Base-by-base conservation (phyloP, 2,888 invertebrate genomes). In the Lepeophtheirus nordmannii region DNA sequence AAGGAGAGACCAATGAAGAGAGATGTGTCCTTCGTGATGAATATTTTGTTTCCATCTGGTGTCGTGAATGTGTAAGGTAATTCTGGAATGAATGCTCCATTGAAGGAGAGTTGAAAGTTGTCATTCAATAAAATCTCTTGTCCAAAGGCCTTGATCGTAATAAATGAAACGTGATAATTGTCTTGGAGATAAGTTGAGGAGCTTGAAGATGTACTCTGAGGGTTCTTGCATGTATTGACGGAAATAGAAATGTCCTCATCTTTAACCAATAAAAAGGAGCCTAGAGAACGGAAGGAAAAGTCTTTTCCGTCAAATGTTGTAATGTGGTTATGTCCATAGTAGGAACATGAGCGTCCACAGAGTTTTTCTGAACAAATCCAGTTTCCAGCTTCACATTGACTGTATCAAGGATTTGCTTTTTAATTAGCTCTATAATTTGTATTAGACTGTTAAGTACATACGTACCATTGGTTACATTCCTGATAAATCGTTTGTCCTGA, bases 281-380 rank as follows among this genome's bases (percentile, higher is more conserved):
- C 11, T 10, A 8, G 46, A 1, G 61, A 20, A 22, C 68, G 90
- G 75, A 92, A 92, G 76, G 90, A 85, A 74, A 82, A 93, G 1
- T 83, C 82, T 69, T 82, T 82, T 0, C 91, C 91, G 75, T 93
- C 92, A 74, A 93, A 93, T 0, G 92, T 92, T 60, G 82, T 81
- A 76, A 89, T 92, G 78, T 92, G 92, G 0, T 91, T 89, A 79
- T 91, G 90, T 0, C 91, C 91, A 57, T 89, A 80, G 0, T 87
- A 86, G 0, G 86, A 82, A 74, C 92, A 93, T n/a, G 89, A 83
- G 0, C 86, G 85, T 7, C 86, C 85, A 75, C 92, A 92, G 62
- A 74, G 77, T 2, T 82, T 80, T 68, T 83, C 81, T 0, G 89
- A 87, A 74, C 92, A 92, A 9, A 79, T 75, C 91, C 91, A 92